phyloP scores from a whole-genome alignment of 2,797 vertebrate species.

The Enteromius viviparus region DNA sequence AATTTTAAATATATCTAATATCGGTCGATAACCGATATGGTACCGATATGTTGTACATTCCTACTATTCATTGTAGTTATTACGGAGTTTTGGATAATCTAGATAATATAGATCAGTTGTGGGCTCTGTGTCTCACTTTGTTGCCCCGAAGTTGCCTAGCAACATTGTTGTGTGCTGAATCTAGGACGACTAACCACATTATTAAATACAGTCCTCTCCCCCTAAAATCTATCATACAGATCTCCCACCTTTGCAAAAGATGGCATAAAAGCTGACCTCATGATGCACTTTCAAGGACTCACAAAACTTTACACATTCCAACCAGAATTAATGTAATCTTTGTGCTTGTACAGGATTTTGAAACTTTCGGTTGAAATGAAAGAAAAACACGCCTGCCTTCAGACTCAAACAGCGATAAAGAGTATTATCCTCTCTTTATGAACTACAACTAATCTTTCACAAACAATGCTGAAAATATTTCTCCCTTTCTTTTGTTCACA shows the following conservation, averaged over 20 bases:
- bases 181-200: slow-evolving; percentile 16
- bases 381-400: slow-evolving; percentile 45
- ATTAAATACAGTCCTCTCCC: neutral
- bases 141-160: neutral
- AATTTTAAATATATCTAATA: neutral
- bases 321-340: neutral
- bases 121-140: neutral
- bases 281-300: slow-evolving; percentile 3
- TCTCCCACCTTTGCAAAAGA: slow-evolving; percentile 26
- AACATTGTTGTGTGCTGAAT: neutral
- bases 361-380: slow-evolving; percentile 52
- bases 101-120: neutral
- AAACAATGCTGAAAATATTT: slow-evolving; percentile 17
- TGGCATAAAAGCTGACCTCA: neutral
- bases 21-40: neutral
- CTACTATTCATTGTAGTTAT: neutral
- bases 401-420: slow-evolving; percentile 19
- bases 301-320: slow-evolving; percentile 32
- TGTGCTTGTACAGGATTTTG: slow-evolving; percentile 35
- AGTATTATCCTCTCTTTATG: slow-evolving; percentile 43
- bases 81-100: neutral
- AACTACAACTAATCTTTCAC: slow-evolving; percentile 44
- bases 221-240: neutral
- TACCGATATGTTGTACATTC: neutral
- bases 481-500: slow-evolving; percentile 26